These are phyloP conservation scores for Chloebia gouldiae DNA, from an alignment of 2,113 vertebrate genomes.

Conservation along the genomic window DNA sequence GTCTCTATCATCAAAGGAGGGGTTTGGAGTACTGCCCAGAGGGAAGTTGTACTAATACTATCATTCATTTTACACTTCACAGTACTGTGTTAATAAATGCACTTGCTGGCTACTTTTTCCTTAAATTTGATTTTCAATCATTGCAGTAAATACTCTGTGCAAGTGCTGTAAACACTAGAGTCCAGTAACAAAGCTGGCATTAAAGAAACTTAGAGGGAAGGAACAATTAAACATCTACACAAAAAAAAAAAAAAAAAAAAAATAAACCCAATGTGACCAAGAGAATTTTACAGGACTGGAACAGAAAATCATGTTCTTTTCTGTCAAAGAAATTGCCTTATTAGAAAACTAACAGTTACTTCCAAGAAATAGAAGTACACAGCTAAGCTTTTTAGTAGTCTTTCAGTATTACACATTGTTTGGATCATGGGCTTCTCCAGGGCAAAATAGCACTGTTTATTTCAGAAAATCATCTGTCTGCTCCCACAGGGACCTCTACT, in stretches of 20 bases:
- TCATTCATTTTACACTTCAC: neutral
- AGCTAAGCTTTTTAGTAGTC: neutral
- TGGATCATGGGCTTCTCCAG: neutral
- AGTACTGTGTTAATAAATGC: neutral
- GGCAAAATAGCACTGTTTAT: conserved; percentile 24
- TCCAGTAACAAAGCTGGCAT: neutral
- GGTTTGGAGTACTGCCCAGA: neutral
- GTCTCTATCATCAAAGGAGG: neutral
- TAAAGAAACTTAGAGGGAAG: neutral
- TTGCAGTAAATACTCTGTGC: neutral
- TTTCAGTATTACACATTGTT: neutral
- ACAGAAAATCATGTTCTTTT: neutral
- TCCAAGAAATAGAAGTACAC: neutral
- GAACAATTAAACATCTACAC: neutral
- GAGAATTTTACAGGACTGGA: neutral
- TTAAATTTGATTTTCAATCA: neutral
- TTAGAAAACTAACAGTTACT: neutral
- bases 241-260: neutral
- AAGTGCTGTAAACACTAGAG: neutral
- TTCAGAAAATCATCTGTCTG: neutral
- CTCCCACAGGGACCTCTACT: neutral
- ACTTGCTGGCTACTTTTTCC: neutral
- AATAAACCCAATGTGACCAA: neutral
- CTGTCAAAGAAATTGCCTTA: neutral
- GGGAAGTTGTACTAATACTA: neutral